Conservation (phyloP, 1,140 invertebrate genomes). For the Trichogramma pretiosum region DNA sequence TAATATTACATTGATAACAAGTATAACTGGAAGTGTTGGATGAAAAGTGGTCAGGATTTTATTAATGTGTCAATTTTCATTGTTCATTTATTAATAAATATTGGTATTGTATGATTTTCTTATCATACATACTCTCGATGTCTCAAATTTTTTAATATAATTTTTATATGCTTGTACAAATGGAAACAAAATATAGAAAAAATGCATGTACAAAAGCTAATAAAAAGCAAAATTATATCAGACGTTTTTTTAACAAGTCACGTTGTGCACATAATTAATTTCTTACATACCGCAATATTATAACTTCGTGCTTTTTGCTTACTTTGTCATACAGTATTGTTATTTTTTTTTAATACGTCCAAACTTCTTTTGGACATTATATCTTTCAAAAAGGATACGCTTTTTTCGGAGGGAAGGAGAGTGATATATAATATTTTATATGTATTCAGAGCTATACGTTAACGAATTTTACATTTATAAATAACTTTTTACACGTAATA, state of each 20-base stretch:
- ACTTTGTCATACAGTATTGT: no score
- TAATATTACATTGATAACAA: no score
- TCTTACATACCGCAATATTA: no score
- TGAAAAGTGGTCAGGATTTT: conserved; percentile 13
- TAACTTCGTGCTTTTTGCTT: conserved; percentile 10
- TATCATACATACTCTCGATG: conserved; percentile 6
- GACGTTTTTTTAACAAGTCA: no score
- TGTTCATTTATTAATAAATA: no score
- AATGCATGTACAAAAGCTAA: conserved; percentile 17
- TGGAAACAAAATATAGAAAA: conserved; percentile 10
- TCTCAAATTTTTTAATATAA: no score
- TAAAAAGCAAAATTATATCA: conserved; percentile 13
- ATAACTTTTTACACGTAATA: no score
- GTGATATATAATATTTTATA: neutral
- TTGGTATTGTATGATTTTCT: no score
- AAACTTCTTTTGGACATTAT: conserved; percentile 21
- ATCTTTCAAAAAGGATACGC: no score
- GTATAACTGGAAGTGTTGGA: conserved; percentile 16
- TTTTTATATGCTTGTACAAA: conserved; percentile 5
- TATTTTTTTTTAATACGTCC: no score
- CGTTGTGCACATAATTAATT: no score
- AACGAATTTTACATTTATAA: conserved; percentile 13
- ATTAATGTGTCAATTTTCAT: no score
- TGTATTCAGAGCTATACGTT: conserved; percentile 1
- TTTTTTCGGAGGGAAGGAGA: neutral